A percentile compares a stretch with the other conserved stretches of the same genome.
phyloP scores from a whole-genome alignment of 1,140 invertebrate genomes.

The Carcinoscorpius rotundicauda region DNA sequence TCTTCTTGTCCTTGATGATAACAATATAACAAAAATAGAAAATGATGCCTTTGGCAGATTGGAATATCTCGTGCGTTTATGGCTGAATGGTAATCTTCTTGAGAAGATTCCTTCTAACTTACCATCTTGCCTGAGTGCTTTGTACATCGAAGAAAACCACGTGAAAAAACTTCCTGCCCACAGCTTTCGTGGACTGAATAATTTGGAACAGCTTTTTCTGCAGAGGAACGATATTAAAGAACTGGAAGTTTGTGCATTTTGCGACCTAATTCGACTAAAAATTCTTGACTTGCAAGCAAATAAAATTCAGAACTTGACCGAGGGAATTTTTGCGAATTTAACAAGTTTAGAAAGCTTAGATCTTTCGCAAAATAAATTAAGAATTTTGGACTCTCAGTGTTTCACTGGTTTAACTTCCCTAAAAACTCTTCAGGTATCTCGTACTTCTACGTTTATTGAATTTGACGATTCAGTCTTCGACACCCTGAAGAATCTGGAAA shows the following conservation, averaged over 20 bases:
- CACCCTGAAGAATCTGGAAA: conserved; percentile 51
- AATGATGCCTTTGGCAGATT: conserved; percentile 72
- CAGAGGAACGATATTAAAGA: conserved; percentile 49
- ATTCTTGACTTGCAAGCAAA: conserved; percentile 37
- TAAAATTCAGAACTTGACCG: conserved; percentile 30
- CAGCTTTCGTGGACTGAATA: conserved; percentile 54
- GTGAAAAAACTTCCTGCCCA: conserved; percentile 48
- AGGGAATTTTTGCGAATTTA: conserved; percentile 31
- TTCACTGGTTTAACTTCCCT: conserved; percentile 51
- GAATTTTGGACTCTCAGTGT: conserved; percentile 47
- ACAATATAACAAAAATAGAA: conserved; percentile 59
- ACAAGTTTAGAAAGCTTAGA: conserved; percentile 45
- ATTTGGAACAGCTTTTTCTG: conserved; percentile 54
- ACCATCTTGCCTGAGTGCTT: conserved; percentile 43
- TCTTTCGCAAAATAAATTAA: conserved; percentile 61
- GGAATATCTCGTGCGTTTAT: conserved; percentile 60
- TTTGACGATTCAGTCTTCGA: conserved; percentile 34
- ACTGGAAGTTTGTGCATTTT: conserved; percentile 52
- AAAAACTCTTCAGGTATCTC: conserved; percentile 50
- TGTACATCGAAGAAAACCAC: conserved; percentile 51
- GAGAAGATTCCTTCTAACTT: conserved; percentile 49
- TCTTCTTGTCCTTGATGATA: conserved; percentile 64
- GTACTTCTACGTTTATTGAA: conserved; percentile 43
- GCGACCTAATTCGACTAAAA: conserved; percentile 44
- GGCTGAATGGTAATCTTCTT: conserved; percentile 60